A percentile compares a stretch with the other conserved stretches of the same genome.
Evolutionary conservation across 2,888 invertebrate species (phyloP).

Genomic region (Macaria liturata): DNA sequence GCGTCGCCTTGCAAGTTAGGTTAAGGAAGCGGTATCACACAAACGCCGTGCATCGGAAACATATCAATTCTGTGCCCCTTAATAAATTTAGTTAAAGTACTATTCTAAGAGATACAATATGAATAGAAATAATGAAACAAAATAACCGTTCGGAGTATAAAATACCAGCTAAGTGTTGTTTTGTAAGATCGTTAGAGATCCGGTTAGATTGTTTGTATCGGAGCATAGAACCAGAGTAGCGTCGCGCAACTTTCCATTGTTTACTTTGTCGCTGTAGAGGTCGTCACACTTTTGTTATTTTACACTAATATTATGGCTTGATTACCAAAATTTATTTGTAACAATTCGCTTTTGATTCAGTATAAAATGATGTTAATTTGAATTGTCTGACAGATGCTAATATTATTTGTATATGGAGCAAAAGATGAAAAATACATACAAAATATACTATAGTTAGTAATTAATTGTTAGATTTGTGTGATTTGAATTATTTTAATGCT

Average conservation of each 20-base stretch:
- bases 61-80: conserved; percentile 92
- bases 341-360: conserved; percentile 77
- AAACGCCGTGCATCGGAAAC: conserved; percentile 89
- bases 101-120: conserved; percentile 82
- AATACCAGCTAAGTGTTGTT: conserved; percentile 80
- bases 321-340: conserved; percentile 76
- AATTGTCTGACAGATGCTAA: conserved; percentile 61
- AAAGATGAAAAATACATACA: conserved; percentile 70
- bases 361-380: conserved; percentile 76
- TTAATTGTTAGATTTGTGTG: conserved; percentile 84
- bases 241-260: conserved; percentile 66
- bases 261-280: conserved; percentile 60
- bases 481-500: conserved; percentile 81
- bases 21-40: conserved; percentile 84
- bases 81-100: conserved; percentile 82
- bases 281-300: conserved; percentile 66
- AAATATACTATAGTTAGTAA: conserved; percentile 78
- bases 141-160: conserved; percentile 78
- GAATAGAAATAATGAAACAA: conserved; percentile 75
- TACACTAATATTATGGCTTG: conserved; percentile 73
- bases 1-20: conserved; percentile 81
- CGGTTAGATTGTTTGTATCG: conserved; percentile 63
- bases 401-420: conserved; percentile 82
- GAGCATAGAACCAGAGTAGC: conserved; percentile 66
- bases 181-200: conserved; percentile 66